These are phyloP conservation scores for Hirudo medicinalis DNA, from an alignment of 1,140 invertebrate species.

Conservation along the genomic window DNA sequence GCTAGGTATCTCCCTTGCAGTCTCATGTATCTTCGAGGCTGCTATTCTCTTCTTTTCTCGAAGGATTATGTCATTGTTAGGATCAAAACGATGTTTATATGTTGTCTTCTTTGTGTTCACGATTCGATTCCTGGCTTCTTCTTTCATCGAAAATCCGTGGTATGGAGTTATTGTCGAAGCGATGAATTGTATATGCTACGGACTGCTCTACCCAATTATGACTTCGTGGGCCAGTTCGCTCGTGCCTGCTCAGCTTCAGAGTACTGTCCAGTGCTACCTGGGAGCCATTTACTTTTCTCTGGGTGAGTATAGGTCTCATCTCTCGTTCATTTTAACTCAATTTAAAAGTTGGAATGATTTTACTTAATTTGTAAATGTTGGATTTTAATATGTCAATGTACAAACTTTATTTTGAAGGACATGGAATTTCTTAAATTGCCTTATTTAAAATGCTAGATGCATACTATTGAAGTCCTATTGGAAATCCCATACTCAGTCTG, in stretches of 20 bases:
- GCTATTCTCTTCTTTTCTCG: slow-evolving; percentile 63
- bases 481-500: neutral
- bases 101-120: slow-evolving; percentile 62
- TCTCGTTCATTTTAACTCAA: neutral
- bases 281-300: slow-evolving; percentile 52
- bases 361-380: neutral
- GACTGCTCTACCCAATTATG: slow-evolving; percentile 75
- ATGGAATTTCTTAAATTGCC: neutral
- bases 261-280: slow-evolving; percentile 67
- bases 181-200: slow-evolving; percentile 71
- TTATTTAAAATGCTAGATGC: neutral
- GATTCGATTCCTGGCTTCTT: slow-evolving; percentile 66
- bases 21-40: slow-evolving; percentile 73
- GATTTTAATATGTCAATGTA: neutral
- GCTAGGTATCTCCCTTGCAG: slow-evolving; percentile 61
- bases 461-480: neutral
- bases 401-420: neutral
- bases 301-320: slow-evolving; percentile 25
- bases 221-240: slow-evolving; percentile 72
- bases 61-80: slow-evolving; percentile 62
- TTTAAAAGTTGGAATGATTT: neutral
- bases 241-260: slow-evolving; percentile 68
- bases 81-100: slow-evolving; percentile 67
- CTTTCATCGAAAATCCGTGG: slow-evolving; percentile 55
- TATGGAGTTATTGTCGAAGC: slow-evolving; percentile 68